Evolutionary conservation across 2,888 invertebrate species (phyloP).

Genomic region (Lithophane socia): DNA sequence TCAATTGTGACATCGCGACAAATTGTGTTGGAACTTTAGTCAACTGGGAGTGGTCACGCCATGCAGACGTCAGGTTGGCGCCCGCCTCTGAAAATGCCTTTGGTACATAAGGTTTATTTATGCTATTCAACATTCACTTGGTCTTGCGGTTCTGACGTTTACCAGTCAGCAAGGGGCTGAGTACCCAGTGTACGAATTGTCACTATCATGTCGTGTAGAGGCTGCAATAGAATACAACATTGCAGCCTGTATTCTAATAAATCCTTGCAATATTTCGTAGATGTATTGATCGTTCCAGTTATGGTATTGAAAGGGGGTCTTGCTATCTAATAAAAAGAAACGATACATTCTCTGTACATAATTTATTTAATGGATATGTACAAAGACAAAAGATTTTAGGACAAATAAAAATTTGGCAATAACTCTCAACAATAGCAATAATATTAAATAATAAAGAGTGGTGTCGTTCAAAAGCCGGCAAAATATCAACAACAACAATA

Average conservation of each 20-base stretch:
- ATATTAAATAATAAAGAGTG: constrained; percentile 80
- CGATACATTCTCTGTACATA: constrained; percentile 84
- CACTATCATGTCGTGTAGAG: neutral
- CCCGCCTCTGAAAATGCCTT: too few species aligned
- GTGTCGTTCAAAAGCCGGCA: constrained; percentile 83
- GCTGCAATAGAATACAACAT: neutral
- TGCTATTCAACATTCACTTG: too few species aligned
- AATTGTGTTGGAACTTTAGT: too few species aligned
- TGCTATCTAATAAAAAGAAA: constrained; percentile 69
- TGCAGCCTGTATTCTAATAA: neutral
- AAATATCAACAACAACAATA: constrained; percentile 86
- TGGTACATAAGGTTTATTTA: too few species aligned
- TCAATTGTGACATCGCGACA: too few species aligned
- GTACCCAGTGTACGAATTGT: neutral
- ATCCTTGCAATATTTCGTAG: neutral
- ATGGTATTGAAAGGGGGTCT: neutral
- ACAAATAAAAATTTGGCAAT: constrained; percentile 89
- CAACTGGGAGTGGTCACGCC: too few species aligned
- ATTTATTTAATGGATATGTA: constrained; percentile 90
- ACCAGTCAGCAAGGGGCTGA: neutral
- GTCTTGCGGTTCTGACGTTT: too few species aligned
- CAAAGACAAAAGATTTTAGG: constrained; percentile 87
- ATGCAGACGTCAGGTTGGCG: too few species aligned
- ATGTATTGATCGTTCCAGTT: neutral
- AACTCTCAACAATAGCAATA: constrained; percentile 88